Evolutionary conservation across 2,888 invertebrate genomes (phyloP), one percentile per base, ranked within the genome.

Genomic region (Anoplius nigerrimus): DNA sequence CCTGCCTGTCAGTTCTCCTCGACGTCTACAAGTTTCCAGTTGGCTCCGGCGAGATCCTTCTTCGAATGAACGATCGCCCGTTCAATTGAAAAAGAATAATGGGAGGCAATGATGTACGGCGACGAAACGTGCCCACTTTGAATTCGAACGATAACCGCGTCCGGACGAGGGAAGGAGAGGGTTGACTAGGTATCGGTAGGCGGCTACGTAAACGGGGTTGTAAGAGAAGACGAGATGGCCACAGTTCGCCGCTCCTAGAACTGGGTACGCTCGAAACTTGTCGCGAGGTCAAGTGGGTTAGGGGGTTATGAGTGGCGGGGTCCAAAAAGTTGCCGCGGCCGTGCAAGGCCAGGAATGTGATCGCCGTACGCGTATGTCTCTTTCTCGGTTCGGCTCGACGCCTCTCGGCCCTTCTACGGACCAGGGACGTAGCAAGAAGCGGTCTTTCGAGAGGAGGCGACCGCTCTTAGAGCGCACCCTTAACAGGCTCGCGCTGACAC

Each of bases 221-320:
- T 13, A 34, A 13, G 34, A 6, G 34, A 34, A 34, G 34, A 34
- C 6, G 11, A 6, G 34, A 6, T 34, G 27, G n/a, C n/a, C 4
- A 27, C 27, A 2, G 6, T 6, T 27, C 27, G 27, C 34, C 11
- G 34, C 34, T 21, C 11, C 6, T 46, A 21, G 42, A 43, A 46
- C 52, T 58, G 6, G n/a, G 60, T 54, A 21, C 52, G 76, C n/a
- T 67, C 69, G 55, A 34, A 34, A 34, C 34, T 34, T 34, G 69
- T 21, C 66, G 63, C 55, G 58, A 71, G 69, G 69, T 80, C 77
- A 77, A 78, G 53, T 80, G 69, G 73, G 73, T 80, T 78, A 80
- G 58, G 75, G 71, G 74, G 69, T 78, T 78, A 78, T 62, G 66
- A 65, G 72, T 58, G 16, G 56, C 57, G 16, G 62, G 43, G 71